phyloP scores from a whole-genome alignment of 2,888 invertebrate genomes.

The Drepana falcataria region DNA sequence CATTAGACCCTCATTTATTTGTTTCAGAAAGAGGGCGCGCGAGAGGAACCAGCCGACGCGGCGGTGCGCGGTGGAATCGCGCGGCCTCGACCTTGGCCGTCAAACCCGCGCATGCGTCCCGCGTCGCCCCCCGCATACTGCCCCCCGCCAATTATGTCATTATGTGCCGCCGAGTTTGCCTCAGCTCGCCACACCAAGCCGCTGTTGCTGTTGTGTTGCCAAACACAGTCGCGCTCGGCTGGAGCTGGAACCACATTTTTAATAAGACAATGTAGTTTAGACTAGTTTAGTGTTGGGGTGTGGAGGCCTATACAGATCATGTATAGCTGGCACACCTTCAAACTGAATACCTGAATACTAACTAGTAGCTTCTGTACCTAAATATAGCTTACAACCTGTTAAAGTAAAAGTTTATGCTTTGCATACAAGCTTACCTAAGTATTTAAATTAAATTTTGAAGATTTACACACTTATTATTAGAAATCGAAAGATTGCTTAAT shows the following conservation, averaged over 20 bases:
- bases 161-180: conserved; percentile 55
- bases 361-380: too few relatives aligned
- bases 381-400: too few relatives aligned
- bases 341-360: too few relatives aligned
- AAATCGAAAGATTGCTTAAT: too few relatives aligned
- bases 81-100: conserved; percentile 78
- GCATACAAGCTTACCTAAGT: too few relatives aligned
- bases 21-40: conserved; percentile 58
- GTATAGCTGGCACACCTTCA: neutral
- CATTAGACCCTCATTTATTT: conserved; percentile 50
- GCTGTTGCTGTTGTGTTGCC: conserved; percentile 52
- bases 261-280: conserved; percentile 20
- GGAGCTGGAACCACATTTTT: conserved; percentile 45
- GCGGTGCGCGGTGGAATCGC: conserved; percentile 75
- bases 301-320: neutral
- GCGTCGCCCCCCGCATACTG: conserved; percentile 40
- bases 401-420: too few relatives aligned
- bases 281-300: conserved; percentile 6
- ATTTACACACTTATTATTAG: too few relatives aligned
- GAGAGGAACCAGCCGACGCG: conserved; percentile 64
- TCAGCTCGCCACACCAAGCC: neutral
- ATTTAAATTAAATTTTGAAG: too few relatives aligned
- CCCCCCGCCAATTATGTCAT: conserved; percentile 75
- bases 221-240: conserved; percentile 63
- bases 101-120: conserved; percentile 76